Conservation (phyloP, 1,140 invertebrate species). For the Polypedilum vanderplanki region DNA sequence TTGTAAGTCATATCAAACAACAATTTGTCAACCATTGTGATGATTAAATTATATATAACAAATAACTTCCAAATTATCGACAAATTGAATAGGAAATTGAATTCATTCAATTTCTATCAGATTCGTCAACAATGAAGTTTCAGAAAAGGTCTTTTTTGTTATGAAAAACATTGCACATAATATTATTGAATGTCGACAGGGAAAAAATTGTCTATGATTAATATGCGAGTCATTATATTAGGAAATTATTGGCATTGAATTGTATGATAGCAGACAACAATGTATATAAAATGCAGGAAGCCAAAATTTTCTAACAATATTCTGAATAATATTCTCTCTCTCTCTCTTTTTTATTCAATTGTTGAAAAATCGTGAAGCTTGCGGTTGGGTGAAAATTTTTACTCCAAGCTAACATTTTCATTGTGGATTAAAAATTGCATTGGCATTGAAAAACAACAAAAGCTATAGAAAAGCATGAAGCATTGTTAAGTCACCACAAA, state of each 20-base stretch:
- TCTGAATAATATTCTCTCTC: background rate
- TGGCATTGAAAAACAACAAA: background rate
- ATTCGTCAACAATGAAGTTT: no score
- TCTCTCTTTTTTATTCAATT: background rate
- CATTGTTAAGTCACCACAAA: background rate
- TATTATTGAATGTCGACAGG: background rate
- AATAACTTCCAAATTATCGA: background rate
- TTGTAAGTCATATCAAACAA: no score
- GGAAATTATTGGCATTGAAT: background rate
- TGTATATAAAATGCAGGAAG: background rate
- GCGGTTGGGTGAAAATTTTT: background rate
- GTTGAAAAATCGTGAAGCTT: background rate
- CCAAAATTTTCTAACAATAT: background rate
- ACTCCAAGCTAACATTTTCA: background rate
- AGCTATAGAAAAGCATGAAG: background rate
- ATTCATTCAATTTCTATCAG: background rate
- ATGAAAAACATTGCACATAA: background rate
- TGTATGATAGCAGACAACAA: background rate
- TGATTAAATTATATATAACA: background rate
- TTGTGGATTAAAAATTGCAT: background rate
- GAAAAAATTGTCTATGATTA: background rate
- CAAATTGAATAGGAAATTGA: slow-evolving; percentile 14
- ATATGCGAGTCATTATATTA: background rate
- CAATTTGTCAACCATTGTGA: no score
- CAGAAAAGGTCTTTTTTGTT: no score